phyloP scores from a whole-genome alignment of 2,888 invertebrate genomes.

The Cerceris rybyensis region DNA sequence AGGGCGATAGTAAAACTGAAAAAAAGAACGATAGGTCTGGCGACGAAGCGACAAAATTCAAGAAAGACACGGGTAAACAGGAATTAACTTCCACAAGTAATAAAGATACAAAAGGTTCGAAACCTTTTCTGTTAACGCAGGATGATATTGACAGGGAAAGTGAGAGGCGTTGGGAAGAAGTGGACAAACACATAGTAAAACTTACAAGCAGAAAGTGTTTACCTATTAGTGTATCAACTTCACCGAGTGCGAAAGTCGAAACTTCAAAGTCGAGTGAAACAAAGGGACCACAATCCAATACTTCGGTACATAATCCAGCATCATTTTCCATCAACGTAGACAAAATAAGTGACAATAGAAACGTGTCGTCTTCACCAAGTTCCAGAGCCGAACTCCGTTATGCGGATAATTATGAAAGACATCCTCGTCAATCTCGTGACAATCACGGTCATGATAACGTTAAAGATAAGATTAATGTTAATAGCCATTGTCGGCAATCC shows the following conservation, averaged over 20 bases:
- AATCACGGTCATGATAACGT: constrained; percentile 26
- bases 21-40: constrained; percentile 23
- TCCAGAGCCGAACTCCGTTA: constrained; percentile 67
- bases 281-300: constrained; percentile 22
- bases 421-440: constrained; percentile 64
- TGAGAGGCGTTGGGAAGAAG: constrained; percentile 70
- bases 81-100: background rate
- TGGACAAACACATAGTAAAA: constrained; percentile 74
- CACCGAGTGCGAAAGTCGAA: constrained; percentile 21
- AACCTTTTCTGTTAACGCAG: constrained; percentile 29
- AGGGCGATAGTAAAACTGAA: constrained; percentile 29
- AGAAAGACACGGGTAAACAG: constrained; percentile 24
- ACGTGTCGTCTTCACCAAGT: constrained; percentile 30
- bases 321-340: constrained; percentile 3
- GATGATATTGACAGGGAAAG: constrained; percentile 64
- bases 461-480: constrained; percentile 39
- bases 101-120: constrained; percentile 48
- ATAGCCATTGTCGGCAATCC: constrained; percentile 16
- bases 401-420: constrained; percentile 75
- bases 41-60: constrained; percentile 21
- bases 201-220: constrained; percentile 53
- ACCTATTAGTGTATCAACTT: constrained; percentile 4
- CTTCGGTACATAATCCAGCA: constrained; percentile 9
- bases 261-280: constrained; percentile 27
- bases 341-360: constrained; percentile 23